Evolutionary conservation across 2,888 invertebrate species (phyloP).

Genomic region (Phlogophora meticulosa): DNA sequence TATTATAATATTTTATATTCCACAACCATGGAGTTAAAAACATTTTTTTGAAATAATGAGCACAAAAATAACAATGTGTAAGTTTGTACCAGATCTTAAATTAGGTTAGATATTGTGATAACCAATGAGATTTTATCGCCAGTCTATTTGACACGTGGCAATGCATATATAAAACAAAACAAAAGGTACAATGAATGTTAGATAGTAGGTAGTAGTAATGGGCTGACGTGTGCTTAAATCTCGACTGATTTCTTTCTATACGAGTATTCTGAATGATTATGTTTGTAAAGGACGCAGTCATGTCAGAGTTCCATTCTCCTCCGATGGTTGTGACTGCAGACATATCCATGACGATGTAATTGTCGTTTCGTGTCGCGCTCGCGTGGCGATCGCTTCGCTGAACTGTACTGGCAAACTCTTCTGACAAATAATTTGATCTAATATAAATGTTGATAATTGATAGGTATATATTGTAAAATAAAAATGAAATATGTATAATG

Average conservation of each 20-base stretch:
- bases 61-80: conserved; percentile 88
- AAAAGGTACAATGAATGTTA: conserved; percentile 89
- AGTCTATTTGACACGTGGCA: conserved; percentile 78
- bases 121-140: conserved; percentile 89
- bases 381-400: conserved; percentile 70
- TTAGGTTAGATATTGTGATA: conserved; percentile 90
- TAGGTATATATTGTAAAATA: conserved; percentile 82
- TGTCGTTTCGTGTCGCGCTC: conserved; percentile 41
- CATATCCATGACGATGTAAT: conserved; percentile 81
- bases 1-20: conserved; percentile 62
- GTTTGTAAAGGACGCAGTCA: conserved; percentile 77
- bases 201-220: conserved; percentile 78
- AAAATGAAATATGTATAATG: conserved; percentile 80
- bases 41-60: conserved; percentile 76
- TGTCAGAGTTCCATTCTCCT: conserved; percentile 74
- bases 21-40: conserved; percentile 71
- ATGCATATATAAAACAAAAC: conserved; percentile 83
- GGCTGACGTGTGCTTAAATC: conserved; percentile 83
- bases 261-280: conserved; percentile 73
- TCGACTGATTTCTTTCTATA: conserved; percentile 80
- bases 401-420: conserved; percentile 82
- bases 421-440: conserved; percentile 86
- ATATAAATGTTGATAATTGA: conserved; percentile 82
- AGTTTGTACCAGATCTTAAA: conserved; percentile 88
- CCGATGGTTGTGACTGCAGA: conserved; percentile 89